A percentile compares a stretch with the other conserved stretches of the same genome.
Evolutionary conservation across 2,888 invertebrate genomes (phyloP).

Genomic region (Clusia tigrina): DNA sequence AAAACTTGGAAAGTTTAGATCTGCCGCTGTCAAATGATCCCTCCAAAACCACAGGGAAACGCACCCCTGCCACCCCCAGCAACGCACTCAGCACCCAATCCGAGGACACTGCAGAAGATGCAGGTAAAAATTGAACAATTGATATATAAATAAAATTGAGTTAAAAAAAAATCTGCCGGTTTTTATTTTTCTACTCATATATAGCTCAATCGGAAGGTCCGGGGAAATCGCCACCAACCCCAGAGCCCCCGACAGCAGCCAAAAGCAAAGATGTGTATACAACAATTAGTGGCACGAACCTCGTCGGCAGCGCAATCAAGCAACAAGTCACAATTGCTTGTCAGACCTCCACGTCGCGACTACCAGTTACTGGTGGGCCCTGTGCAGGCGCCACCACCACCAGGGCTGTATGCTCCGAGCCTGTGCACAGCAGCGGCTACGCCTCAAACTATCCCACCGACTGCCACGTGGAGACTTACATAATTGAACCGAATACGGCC

Average conservation of each 20-base stretch:
- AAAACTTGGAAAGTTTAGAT: slow-evolving; percentile 45
- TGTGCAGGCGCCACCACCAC: neutral
- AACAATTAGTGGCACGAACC: neutral
- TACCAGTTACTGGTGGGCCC: no score
- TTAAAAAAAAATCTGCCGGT: no score
- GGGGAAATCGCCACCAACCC: no score
- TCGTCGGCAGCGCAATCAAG: no score
- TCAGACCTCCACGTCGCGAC: neutral
- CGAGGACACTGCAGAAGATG: no score
- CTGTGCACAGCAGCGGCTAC: neutral
- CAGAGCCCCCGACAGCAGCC: no score
- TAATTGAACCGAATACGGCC: neutral
- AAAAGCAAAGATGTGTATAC: neutral
- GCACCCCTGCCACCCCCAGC: neutral
- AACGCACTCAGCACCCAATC: neutral
- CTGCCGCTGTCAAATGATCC: no score
- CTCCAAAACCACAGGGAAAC: neutral
- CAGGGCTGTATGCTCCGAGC: neutral
- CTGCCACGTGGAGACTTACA: neutral
- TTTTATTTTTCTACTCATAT: no score
- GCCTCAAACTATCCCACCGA: neutral
- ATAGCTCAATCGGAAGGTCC: no score
- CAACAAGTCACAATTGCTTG: neutral
- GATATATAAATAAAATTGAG: no score
- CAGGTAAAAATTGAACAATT: no score